Percentiles rank a stretch among this genome's conserved stretches.
Evolutionary conservation across 2,888 invertebrate species (phyloP).

Genomic region (Lydus trimaculatus): DNA sequence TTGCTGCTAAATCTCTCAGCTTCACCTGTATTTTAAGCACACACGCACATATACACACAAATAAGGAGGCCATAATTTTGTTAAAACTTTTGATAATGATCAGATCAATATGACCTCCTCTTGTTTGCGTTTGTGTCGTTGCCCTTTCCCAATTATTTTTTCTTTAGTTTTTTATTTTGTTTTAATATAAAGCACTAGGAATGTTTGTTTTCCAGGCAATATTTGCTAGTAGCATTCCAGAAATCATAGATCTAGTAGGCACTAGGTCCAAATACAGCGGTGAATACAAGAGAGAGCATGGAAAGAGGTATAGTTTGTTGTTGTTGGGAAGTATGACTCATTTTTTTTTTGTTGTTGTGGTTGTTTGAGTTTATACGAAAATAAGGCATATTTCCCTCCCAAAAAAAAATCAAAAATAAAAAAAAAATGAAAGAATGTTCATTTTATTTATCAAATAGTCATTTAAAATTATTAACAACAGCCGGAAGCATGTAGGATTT

Average conservation of each 20-base stretch:
- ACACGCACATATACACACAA: background rate
- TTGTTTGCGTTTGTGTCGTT: background rate
- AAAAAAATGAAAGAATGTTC: constrained; percentile 33
- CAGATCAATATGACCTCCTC: background rate
- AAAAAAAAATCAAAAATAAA: constrained; percentile 26
- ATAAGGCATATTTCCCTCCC: constrained; percentile 6
- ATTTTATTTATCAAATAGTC: constrained; percentile 6
- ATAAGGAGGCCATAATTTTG: background rate
- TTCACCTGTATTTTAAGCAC: background rate
- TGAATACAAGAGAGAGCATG: constrained; percentile 98
- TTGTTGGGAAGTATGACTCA: constrained; percentile 20
- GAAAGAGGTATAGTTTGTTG: constrained; percentile 87
- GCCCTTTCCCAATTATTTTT: background rate
- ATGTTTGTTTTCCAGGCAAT: constrained; percentile 90
- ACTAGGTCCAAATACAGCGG: constrained; percentile 99
- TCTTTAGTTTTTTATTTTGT: background rate
- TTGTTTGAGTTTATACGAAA: background rate
- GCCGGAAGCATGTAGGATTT: constrained; percentile 5
- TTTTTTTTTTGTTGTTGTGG: background rate
- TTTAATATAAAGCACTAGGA: constrained; percentile 45
- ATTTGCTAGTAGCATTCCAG: constrained; percentile 99
- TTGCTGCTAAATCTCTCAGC: background rate
- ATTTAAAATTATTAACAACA: constrained; percentile 5
- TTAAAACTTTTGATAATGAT: background rate
- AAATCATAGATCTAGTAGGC: constrained; percentile 99